A percentile compares a stretch with the other conserved stretches of the same genome.
These are phyloP conservation scores for Pao palembangensis DNA, from an alignment of 2,113 vertebrate genomes.

Conservation along the genomic window DNA sequence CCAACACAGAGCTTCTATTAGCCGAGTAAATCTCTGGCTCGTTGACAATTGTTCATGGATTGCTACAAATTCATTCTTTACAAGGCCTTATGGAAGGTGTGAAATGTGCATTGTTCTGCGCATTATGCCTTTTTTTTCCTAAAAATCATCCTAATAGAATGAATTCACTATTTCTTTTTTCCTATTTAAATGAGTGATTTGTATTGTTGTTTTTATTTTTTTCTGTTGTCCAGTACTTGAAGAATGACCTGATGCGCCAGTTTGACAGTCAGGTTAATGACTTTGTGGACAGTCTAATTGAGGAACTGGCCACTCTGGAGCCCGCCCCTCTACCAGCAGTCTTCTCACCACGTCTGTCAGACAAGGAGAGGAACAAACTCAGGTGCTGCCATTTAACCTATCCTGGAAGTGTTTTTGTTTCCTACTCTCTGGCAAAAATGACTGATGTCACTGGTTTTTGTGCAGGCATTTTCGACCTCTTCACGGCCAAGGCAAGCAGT, in stretches of 20 bases:
- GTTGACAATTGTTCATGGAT: too few species aligned
- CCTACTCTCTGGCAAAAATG: neutral
- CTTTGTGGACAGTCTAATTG: constrained; percentile 87
- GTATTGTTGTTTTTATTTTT: neutral
- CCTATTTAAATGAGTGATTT: neutral
- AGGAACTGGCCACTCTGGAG: constrained; percentile 81
- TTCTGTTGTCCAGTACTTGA: constrained; percentile 76
- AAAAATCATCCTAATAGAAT: neutral
- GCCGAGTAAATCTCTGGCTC: too few species aligned
- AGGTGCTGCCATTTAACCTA: constrained; percentile 65
- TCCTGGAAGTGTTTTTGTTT: neutral
- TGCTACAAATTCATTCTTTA: too few species aligned
- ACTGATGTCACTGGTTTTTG: constrained; percentile 3
- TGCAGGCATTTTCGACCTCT: constrained; percentile 77
- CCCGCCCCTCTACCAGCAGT: constrained; percentile 67
- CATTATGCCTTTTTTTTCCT: too few species aligned
- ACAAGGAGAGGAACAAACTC: constrained; percentile 80
- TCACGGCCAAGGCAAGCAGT: constrained; percentile 86
- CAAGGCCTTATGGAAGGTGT: neutral
- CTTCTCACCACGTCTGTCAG: constrained; percentile 72
- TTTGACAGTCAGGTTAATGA: constrained; percentile 88
- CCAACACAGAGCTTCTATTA: too few species aligned
- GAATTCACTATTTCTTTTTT: neutral
- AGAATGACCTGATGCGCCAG: constrained; percentile 86
- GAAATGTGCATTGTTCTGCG: neutral